phyloP scores from a whole-genome alignment of 2,888 invertebrate genomes.

The Pyrrhosoma nymphula region DNA sequence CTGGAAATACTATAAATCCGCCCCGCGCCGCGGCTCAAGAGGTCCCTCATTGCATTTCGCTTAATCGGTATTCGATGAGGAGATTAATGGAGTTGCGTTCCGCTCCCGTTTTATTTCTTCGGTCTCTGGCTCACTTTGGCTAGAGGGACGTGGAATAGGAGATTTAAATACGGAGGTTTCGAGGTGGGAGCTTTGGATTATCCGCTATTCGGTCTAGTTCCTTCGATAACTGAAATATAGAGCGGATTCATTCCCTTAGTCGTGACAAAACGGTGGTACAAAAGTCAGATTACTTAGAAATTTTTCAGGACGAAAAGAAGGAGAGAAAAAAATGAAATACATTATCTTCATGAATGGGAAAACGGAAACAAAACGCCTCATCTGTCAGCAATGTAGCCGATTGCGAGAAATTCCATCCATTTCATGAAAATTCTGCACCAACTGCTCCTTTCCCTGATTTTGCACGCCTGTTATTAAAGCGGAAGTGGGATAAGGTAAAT shows the following conservation, averaged over 20 bases:
- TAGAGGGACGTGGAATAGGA: not conserved
- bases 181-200: not conserved
- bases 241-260: not conserved
- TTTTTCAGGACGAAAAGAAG: no score
- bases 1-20: not conserved
- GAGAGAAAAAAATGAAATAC: not conserved
- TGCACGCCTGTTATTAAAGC: no score
- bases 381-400: not conserved
- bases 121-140: not conserved
- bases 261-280: no score
- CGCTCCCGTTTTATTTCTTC: not conserved
- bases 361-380: not conserved
- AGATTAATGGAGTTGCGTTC: conserved; percentile 24
- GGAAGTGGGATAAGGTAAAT: no score
- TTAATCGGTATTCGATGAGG: conserved; percentile 39
- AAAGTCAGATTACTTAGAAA: no score
- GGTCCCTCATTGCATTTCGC: not conserved
- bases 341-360: not conserved
- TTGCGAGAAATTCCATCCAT: not conserved
- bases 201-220: conserved; percentile 6
- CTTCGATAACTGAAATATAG: not conserved
- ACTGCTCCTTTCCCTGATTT: no score
- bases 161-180: not conserved
- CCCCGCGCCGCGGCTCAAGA: not conserved
- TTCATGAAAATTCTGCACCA: no score